Base-by-base conservation (phyloP, 2,113 vertebrate genomes). In the Rhea americana region DNA sequence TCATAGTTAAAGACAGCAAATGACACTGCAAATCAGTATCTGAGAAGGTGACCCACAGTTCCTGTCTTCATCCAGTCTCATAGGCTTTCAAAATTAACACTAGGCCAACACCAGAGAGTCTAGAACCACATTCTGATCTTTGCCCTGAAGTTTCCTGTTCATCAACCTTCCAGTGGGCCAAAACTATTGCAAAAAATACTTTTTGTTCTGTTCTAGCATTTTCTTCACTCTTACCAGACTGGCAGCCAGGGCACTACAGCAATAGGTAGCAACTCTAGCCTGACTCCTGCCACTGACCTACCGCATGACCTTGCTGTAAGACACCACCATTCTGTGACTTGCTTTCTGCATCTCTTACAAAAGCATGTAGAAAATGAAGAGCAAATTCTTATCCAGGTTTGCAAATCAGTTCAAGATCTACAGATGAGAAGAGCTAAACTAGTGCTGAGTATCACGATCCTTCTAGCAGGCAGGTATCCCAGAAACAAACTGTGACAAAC, bases 231-330 rank as follows among this genome's bases (percentile, higher is more conserved):
- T n/a, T 45, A 9, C 82, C 72, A 51, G n/a, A 5, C 43, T 4
- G 15, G 51, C 51, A 66, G 45, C 13, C 45, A 20, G 48, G 72
- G n/a, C 0, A 5, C 37, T 22, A 25, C 28, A 39, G 56, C 35
- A 30, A n/a, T 43, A 4, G 47, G 47, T 61, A 65, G 55, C 1
- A 3, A 21, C 71, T 50, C 56, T n/a, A 11, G 78, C 1, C 53
- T 25, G 15, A 48, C n/a, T 16, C 10, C 53, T 7, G 2, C 7
- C 13, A 5, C 14, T 8, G 50, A 35, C 35, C n/a, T 7, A 5
- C 14, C 2, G 5, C 6, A 2, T 1, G 55, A 10, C 62, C 80
- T 10, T 8, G 58, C 72, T 62, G 37, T 3, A 12, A 1, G 30
- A 10, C 56, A 71, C 22, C 18, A 10, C 3, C 73, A 7, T 32